Evolutionary conservation across 2,888 invertebrate genomes (phyloP).

Genomic region (Tenthredo scrophulariae): DNA sequence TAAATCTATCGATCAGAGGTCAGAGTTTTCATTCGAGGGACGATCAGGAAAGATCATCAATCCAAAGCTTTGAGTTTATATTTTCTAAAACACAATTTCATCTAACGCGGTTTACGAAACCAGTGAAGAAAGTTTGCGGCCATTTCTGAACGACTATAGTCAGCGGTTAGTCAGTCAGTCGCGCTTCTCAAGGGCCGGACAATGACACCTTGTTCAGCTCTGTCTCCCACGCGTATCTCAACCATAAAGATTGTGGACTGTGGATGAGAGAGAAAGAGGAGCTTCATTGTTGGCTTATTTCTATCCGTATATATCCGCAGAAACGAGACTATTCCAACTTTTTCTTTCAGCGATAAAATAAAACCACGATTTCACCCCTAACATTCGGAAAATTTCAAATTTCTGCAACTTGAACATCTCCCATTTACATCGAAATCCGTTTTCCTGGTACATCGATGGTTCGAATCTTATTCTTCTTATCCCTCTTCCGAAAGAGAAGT

Average conservation of each 20-base stretch:
- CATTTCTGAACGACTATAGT: constrained; percentile 7
- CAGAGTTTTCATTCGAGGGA: neutral
- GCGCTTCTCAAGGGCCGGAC: constrained; percentile 44
- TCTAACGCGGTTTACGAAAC: neutral
- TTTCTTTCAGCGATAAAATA: neutral
- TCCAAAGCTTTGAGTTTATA: neutral
- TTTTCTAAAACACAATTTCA: too few species aligned
- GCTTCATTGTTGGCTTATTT: neutral
- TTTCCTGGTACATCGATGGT: neutral
- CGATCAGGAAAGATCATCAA: neutral
- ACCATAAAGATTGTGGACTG: neutral
- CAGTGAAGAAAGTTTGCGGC: neutral
- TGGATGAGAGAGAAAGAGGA: neutral
- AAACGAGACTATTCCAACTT: neutral
- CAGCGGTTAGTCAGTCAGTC: constrained; percentile 14
- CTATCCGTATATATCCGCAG: neutral
- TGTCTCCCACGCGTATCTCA: constrained; percentile 46
- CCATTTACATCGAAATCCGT: neutral
- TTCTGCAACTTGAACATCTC: neutral
- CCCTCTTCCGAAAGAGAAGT: neutral
- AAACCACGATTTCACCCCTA: neutral
- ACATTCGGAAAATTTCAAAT: neutral
- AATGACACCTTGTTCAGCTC: constrained; percentile 54
- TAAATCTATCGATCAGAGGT: neutral
- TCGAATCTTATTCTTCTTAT: neutral